Evolutionary conservation across 1,140 invertebrate species (phyloP).

Genomic region (Oppia nitens): DNA sequence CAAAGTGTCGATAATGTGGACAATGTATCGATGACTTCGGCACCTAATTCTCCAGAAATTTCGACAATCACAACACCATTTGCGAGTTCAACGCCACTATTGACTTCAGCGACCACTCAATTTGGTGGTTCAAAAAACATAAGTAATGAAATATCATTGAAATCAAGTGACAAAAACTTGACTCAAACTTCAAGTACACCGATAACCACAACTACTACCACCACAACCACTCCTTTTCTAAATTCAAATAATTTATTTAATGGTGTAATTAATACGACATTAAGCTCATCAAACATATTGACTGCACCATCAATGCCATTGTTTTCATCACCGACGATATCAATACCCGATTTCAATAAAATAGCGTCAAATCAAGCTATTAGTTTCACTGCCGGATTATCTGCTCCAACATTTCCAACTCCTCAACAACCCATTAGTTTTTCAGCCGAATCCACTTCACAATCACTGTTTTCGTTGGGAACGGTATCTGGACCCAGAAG

Average conservation of each 20-base stretch:
- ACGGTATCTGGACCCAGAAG: not conserved
- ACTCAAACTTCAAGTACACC: not conserved
- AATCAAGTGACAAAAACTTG: not conserved
- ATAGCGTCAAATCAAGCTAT: not conserved
- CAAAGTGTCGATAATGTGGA: not conserved
- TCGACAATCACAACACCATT: not conserved
- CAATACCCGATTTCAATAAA: not conserved
- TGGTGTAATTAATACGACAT: too few species aligned
- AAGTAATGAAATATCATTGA: too few species aligned
- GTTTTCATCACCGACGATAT: not conserved
- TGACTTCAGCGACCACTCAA: not conserved
- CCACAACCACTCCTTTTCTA: too few species aligned
- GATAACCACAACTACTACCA: not conserved
- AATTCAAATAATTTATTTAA: too few species aligned
- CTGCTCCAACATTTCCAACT: not conserved
- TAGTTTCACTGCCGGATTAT: not conserved
- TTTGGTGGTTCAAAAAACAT: not conserved
- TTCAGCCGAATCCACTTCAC: not conserved
- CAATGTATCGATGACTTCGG: not conserved
- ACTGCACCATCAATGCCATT: not conserved
- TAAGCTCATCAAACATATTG: not conserved
- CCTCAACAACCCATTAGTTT: not conserved
- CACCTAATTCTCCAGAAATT: not conserved
- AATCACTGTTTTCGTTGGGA: not conserved
- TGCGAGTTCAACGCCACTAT: not conserved